Base-by-base conservation (phyloP, 2,888 invertebrate genomes). In the Caenorhabditis sp. region DNA sequence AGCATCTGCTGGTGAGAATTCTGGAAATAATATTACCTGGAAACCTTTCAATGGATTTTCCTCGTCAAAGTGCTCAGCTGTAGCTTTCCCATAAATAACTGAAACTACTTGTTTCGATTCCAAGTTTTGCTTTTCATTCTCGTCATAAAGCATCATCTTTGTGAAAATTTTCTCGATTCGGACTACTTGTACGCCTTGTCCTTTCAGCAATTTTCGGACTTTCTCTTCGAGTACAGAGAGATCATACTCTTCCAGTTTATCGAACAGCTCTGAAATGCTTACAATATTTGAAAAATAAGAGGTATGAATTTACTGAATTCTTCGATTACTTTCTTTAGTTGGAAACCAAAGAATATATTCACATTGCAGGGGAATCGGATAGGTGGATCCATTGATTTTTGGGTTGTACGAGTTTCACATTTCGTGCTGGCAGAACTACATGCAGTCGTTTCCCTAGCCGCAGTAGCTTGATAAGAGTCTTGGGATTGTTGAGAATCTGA, bases 31-130 rank as follows among this genome's bases (percentile, higher is more conserved):
- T 14, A 2, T 35, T n/a, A 63, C 61, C 22, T 63, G 61, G 26
- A 63, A 63, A 7, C 61, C 61, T 44, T 14, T 41, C 61, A 63
- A 44, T 14, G 61, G 61, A 44, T 63, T 63, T 16, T 63, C 41
- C 44, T 63, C 24, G 12, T 63, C 61, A 16, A 63, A 63, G 7
- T 63, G 8, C 7, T 63, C 41, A 16, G 61, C 41, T 41, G 26
- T 26, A 6, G 12, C n/a, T 5, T 24, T 44, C 16, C 61, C 61
- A 44, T 63, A 63, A 10, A 63, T 16, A 22, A 63, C 61, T 8
- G 61, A 63, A 24, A 63, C 61, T 19, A 63, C 26, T 26, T 63
- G 61, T 24, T 63, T 24, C 14, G 24, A 14, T 63, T 63, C 41
- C 24, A 63, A 63, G 12, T 63, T 44, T 41, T 63, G 61, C 14